Evolutionary conservation across 2,888 invertebrate species (phyloP).

Genomic region (Pantelozetes paolii): DNA sequence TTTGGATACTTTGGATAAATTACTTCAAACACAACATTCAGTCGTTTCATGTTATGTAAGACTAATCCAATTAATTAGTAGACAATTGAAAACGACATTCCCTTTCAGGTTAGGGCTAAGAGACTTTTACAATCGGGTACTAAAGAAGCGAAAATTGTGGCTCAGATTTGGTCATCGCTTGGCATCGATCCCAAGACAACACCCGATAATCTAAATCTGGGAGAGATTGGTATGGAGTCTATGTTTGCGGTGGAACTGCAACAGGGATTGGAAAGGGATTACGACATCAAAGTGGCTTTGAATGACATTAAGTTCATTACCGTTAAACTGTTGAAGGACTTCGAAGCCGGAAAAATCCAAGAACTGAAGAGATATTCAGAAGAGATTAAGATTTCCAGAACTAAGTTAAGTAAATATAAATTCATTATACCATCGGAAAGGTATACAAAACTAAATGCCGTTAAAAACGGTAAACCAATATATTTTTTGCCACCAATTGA

Average conservation of each 20-base stretch:
- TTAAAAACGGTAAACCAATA: conserved; percentile 50
- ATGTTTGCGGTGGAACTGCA: conserved; percentile 99
- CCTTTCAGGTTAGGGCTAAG: background rate
- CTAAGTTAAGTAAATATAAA: conserved; percentile 50
- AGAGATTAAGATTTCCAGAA: conserved; percentile 26
- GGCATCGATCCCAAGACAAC: conserved; percentile 29
- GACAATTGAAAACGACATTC: background rate
- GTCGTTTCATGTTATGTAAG: conserved; percentile 62
- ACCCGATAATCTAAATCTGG: conserved; percentile 62
- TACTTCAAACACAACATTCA: conserved; percentile 81
- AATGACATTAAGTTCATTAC: conserved; percentile 84
- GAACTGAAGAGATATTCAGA: conserved; percentile 43
- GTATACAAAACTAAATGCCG: conserved; percentile 62
- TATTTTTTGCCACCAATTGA: conserved; percentile 78
- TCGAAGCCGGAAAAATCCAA: conserved; percentile 50
- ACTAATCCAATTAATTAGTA: background rate
- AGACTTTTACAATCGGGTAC: background rate
- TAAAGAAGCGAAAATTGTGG: background rate
- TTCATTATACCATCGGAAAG: conserved; percentile 66
- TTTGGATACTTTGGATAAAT: conserved; percentile 75
- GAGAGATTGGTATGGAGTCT: conserved; percentile 96
- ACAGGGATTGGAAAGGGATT: conserved; percentile 85
- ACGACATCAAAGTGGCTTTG: conserved; percentile 80
- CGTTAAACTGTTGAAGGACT: conserved; percentile 66
- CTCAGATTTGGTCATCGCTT: conserved; percentile 17